Percentiles rank a stretch among this genome's conserved stretches.
These are phyloP conservation scores for Montipora capitata DNA, from an alignment of 92 coral and sea anemone genomes.

Conservation along the genomic window DNA sequence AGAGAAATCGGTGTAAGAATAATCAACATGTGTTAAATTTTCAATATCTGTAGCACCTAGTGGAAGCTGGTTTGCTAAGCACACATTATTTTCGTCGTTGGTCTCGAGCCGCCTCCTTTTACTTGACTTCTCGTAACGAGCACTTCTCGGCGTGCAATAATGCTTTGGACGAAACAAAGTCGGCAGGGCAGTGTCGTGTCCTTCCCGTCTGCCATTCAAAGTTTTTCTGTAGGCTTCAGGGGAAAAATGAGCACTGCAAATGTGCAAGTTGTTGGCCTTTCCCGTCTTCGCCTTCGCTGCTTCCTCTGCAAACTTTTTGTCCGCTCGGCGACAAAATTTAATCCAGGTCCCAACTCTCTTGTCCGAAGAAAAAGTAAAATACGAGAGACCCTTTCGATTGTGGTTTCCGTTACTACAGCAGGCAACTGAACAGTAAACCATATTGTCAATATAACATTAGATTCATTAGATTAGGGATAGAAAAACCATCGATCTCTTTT, in stretches of 20 bases:
- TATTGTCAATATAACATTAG: not conserved
- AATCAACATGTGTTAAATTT: not conserved
- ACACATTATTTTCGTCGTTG: not conserved
- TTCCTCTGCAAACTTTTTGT: not conserved
- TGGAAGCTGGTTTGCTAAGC: slow-evolving; percentile 4
- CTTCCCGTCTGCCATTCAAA: slow-evolving; percentile 29
- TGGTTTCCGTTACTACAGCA: slow-evolving; percentile 32
- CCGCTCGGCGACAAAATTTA: slow-evolving; percentile 1
- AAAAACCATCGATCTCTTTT: slow-evolving; percentile 21
- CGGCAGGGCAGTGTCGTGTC: slow-evolving; percentile 8
- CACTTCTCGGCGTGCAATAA: slow-evolving; percentile 30
- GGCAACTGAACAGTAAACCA: slow-evolving; percentile 30
- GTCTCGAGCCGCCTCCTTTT: not conserved
- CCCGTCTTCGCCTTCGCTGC: slow-evolving; percentile 37
- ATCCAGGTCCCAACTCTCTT: slow-evolving; percentile 17
- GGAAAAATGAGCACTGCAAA: slow-evolving; percentile 44
- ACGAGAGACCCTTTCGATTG: slow-evolving; percentile 42
- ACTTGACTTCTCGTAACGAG: slow-evolving; percentile 9
- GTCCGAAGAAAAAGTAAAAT: slow-evolving; percentile 46
- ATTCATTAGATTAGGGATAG: slow-evolving; percentile 36
- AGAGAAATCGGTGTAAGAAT: not conserved
- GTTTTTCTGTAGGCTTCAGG: slow-evolving; percentile 47
- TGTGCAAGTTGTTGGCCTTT: slow-evolving; percentile 31
- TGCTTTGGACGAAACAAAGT: slow-evolving; percentile 12
- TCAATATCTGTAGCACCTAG: not conserved